Percentiles rank a stretch among this genome's conserved stretches.
These are phyloP conservation scores for Notiomystis cincta DNA, from an alignment of 2,113 vertebrate species.

Conservation along the genomic window DNA sequence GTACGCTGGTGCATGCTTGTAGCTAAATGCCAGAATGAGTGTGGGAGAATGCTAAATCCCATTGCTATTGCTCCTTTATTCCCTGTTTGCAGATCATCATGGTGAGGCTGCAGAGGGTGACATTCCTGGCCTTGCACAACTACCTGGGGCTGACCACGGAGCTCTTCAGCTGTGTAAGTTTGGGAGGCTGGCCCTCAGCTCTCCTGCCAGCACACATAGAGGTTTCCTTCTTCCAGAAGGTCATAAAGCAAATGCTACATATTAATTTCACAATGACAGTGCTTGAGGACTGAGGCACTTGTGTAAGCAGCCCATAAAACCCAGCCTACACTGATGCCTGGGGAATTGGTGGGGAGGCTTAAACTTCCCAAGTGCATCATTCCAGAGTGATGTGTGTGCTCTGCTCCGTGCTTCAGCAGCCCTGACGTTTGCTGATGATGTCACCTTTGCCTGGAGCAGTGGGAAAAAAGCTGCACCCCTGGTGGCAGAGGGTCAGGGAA, in stretches of 20 bases:
- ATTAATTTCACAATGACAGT: not conserved
- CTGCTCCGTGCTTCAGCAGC: not conserved
- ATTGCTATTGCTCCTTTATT: not conserved
- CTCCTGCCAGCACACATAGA: not conserved
- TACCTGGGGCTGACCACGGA: constrained; percentile 93
- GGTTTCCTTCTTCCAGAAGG: not conserved
- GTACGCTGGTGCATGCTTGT: not conserved
- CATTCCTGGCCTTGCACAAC: constrained; percentile 90
- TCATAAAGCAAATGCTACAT: not conserved
- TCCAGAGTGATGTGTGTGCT: not conserved
- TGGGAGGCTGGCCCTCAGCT: not conserved
- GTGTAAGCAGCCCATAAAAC: not conserved
- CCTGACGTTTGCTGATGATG: not conserved
- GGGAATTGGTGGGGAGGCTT: not conserved
- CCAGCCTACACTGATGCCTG: not conserved
- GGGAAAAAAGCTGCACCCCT: not conserved
- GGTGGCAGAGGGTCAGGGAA: not conserved
- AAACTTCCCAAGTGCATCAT: not conserved
- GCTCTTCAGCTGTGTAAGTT: constrained; percentile 88
- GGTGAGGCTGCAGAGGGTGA: constrained; percentile 94
- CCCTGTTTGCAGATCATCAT: constrained; percentile 85
- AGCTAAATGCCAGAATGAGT: not conserved
- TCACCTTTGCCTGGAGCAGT: not conserved
- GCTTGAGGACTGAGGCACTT: not conserved
- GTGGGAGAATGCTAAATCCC: not conserved